Base-by-base conservation (phyloP, 2,113 vertebrate genomes). In the Lycaon pictus region DNA sequence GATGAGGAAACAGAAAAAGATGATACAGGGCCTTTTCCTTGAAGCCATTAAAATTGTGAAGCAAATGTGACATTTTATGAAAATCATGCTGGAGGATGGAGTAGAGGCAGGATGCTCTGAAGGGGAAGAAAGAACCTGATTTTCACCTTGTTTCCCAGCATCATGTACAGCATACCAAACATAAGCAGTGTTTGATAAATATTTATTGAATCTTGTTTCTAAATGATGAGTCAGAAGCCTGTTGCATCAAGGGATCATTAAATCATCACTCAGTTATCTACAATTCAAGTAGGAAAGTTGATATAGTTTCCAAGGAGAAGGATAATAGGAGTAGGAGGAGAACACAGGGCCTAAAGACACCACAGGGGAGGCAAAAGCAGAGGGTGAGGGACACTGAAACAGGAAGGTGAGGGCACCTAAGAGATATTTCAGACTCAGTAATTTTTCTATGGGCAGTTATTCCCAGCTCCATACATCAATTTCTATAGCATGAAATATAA, bases 261-360 rank as follows among this genome's bases (percentile, higher is more conserved):
- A 83, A 35, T 53, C 37, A 10, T 32, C 13, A 48, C 27, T 62
- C 37, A 65, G 11, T 15, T 60, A 11, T 27, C 15, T 25, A 22
- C 32, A 27, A 19, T 1, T 56, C 55, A 72, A 56, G 37, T 20
- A 3, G 85, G 37, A 82, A 35, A 84, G 22, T 43, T 72, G 17
- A 35, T 48, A 56, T 25, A 9, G 15, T 27, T 67, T 88, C 4
- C 11, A 88, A 94, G 69, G 5, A 23, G 7, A 60, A 85, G 6
- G 10, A 69, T 27, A 16, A 55, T 55, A 10, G 22, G 16, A 22
- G 15, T 0, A 58, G 11, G 10, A 55, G 74, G 23, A 74, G 35
- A 25, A 5, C 2, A 5, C 0, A 0, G 27, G 27, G 10, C 17
- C n/a, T 11, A 17, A 90, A 55, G 37, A 62, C 2, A 25, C 4